phyloP scores from a whole-genome alignment of 1,140 invertebrate genomes.

The Halictus rubicundus region DNA sequence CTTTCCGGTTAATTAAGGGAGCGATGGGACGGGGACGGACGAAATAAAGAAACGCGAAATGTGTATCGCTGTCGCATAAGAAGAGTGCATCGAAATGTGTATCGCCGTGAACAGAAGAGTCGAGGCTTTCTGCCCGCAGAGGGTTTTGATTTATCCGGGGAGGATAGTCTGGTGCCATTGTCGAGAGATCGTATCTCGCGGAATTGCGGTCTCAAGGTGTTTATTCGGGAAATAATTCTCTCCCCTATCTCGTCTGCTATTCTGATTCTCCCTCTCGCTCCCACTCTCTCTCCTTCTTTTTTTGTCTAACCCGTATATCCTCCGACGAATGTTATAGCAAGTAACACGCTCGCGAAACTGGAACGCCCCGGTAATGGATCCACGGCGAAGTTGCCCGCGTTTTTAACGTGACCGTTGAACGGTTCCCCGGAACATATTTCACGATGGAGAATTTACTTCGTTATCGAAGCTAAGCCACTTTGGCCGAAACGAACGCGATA shows the following conservation, averaged over 20 bases:
- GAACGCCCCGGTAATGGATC: not conserved
- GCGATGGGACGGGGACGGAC: not conserved
- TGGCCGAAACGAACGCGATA: constrained; percentile 15
- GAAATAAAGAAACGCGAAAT: not conserved
- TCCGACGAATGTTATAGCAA: not conserved
- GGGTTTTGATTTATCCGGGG: constrained; percentile 37
- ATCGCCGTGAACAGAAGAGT: constrained; percentile 3
- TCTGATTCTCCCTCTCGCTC: not conserved
- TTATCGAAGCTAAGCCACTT: not conserved
- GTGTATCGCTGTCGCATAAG: too few species aligned
- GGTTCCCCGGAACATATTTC: not conserved
- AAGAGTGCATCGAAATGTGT: too few species aligned
- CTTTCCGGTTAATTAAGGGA: constrained; percentile 40
- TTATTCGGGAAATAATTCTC: constrained; percentile 24
- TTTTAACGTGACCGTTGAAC: not conserved
- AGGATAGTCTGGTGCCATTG: constrained; percentile 18
- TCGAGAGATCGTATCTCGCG: constrained; percentile 20
- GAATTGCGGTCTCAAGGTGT: constrained; percentile 24
- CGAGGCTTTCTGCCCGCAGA: constrained; percentile 22
- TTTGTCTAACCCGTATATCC: not conserved
- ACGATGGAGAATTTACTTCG: not conserved
- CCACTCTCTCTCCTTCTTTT: not conserved
- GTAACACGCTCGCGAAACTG: not conserved
- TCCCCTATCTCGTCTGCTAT: not conserved
- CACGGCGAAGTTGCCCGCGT: not conserved